Conservation (phyloP, 2,888 invertebrate genomes). For the Acanthosepion esculentum region DNA sequence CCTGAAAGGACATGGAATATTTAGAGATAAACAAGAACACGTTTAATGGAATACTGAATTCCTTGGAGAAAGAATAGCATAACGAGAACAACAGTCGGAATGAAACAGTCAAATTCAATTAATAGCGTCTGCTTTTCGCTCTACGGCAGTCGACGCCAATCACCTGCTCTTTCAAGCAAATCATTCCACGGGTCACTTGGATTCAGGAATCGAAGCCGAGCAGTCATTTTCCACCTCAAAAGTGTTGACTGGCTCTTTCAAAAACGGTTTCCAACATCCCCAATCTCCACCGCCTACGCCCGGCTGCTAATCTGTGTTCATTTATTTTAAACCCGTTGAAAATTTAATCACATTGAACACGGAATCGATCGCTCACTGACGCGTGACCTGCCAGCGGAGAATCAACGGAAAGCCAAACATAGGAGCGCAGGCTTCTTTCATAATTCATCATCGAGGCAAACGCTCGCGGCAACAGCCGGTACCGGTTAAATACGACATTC, state of each 20-base stretch:
- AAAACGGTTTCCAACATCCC: neutral
- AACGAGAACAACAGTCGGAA: neutral
- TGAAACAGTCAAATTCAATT: neutral
- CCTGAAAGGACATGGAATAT: too few species aligned
- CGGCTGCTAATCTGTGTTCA: neutral
- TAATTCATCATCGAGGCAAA: neutral
- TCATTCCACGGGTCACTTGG: neutral
- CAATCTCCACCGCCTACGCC: neutral
- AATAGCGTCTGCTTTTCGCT: neutral
- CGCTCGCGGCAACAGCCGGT: neutral
- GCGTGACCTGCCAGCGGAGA: neutral
- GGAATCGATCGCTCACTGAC: neutral
- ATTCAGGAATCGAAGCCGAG: neutral
- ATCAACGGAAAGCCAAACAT: neutral
- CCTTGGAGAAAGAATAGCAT: neutral
- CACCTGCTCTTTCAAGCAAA: neutral
- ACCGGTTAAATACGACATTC: too few species aligned
- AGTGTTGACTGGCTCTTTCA: neutral
- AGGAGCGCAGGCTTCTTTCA: neutral
- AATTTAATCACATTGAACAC: neutral
- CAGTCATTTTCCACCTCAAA: neutral
- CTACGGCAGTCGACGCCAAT: neutral
- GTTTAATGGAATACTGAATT: too few species aligned
- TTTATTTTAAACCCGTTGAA: neutral
- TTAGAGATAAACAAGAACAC: too few species aligned